phyloP scores from a whole-genome alignment of 2,797 vertebrate genomes.

The Squalus acanthias region DNA sequence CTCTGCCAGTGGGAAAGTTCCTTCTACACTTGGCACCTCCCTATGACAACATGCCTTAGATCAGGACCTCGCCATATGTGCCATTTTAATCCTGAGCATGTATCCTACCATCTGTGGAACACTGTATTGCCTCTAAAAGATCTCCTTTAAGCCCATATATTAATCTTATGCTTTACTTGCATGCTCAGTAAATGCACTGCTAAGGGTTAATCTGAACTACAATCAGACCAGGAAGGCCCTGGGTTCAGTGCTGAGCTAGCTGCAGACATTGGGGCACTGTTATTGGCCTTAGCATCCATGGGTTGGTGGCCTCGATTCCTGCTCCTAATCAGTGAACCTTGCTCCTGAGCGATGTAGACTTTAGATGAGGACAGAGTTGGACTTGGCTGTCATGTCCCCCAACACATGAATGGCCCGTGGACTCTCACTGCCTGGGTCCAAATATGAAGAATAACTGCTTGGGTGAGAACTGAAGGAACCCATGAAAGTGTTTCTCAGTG shows the following conservation, averaged over 20 bases:
- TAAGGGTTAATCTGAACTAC: neutral
- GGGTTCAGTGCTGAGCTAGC: neutral
- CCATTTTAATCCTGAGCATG: neutral
- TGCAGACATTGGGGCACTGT: neutral
- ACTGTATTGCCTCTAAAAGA: neutral
- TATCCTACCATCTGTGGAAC: neutral
- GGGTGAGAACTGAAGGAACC: neutral
- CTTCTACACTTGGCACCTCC: no score
- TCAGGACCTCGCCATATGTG: neutral
- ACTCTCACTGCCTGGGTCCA: neutral
- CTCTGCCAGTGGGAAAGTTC: no score
- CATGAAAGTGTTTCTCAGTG: neutral
- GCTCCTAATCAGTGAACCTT: neutral
- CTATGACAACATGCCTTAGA: neutral
- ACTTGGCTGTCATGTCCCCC: neutral
- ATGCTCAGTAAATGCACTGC: neutral
- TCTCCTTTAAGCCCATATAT: neutral
- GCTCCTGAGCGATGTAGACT: neutral
- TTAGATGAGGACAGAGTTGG: neutral
- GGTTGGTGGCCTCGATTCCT: no score
- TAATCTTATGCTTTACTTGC: neutral
- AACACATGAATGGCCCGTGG: no score
- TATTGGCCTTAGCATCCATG: no score
- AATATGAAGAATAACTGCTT: neutral
- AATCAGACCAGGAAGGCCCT: neutral